Evolutionary conservation across 1,140 invertebrate species (phyloP).

Genomic region (Euwallacea similis): DNA sequence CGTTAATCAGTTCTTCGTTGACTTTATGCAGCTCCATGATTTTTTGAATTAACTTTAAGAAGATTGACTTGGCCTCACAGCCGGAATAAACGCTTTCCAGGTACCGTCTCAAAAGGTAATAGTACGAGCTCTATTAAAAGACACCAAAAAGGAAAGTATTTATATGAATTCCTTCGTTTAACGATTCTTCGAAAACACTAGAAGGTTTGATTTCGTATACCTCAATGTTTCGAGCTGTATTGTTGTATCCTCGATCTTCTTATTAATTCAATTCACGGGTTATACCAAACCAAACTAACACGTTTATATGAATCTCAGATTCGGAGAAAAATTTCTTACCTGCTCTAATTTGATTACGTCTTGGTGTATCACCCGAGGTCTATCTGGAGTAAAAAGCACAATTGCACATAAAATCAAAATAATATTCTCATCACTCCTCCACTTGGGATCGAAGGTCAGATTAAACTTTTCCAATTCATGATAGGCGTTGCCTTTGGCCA

Average conservation of each 20-base stretch:
- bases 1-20: conserved; percentile 82
- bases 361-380: conserved; percentile 76
- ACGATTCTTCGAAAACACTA: no score
- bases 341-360: conserved; percentile 87
- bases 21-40: conserved; percentile 82
- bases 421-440: conserved; percentile 82
- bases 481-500: conserved; percentile 84
- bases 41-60: conserved; percentile 85
- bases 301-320: not conserved
- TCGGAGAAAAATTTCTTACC: conserved; percentile 53
- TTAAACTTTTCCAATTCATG: conserved; percentile 82
- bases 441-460: conserved; percentile 75
- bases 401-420: conserved; percentile 90
- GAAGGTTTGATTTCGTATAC: no score
- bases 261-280: no score
- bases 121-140: conserved; percentile 79
- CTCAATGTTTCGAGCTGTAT: no score
- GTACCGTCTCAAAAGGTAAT: conserved; percentile 83
- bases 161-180: not conserved
- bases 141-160: not conserved
- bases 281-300: not conserved
- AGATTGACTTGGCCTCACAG: conserved; percentile 82
- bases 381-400: conserved; percentile 81
- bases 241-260: no score
- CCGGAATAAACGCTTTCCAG: conserved; percentile 80